Conservation (phyloP, 2,888 invertebrate genomes). For the Bombylius major region DNA sequence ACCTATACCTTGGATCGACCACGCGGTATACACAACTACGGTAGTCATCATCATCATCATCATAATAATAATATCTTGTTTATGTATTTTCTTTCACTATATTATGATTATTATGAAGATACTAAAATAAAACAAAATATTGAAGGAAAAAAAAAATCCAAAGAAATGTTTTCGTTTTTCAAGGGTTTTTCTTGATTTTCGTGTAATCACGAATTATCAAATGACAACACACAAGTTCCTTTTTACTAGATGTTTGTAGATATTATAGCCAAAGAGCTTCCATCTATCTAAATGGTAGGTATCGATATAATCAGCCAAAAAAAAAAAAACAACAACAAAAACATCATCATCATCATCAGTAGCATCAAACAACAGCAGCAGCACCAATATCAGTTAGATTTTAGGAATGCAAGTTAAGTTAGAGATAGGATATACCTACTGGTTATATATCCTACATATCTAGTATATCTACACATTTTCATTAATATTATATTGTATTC, state of each 20-base stretch:
- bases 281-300: background rate
- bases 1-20: conserved; percentile 2
- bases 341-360: no score
- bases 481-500: background rate
- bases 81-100: background rate
- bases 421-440: no score
- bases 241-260: background rate
- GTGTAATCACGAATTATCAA: conserved; percentile 11
- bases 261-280: background rate
- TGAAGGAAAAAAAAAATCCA: background rate
- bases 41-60: background rate
- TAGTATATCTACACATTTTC: no score
- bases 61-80: background rate
- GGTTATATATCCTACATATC: no score
- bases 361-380: no score
- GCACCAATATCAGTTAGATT: no score
- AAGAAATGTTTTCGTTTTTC: background rate
- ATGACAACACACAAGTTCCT: background rate
- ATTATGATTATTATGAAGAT: background rate
- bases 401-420: no score
- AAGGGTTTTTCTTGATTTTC: conserved; percentile 4
- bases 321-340: no score
- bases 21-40: background rate
- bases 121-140: background rate
- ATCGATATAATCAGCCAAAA: no score